Conservation (phyloP, 1,140 invertebrate species). For the Drosophila malerkotliana region DNA sequence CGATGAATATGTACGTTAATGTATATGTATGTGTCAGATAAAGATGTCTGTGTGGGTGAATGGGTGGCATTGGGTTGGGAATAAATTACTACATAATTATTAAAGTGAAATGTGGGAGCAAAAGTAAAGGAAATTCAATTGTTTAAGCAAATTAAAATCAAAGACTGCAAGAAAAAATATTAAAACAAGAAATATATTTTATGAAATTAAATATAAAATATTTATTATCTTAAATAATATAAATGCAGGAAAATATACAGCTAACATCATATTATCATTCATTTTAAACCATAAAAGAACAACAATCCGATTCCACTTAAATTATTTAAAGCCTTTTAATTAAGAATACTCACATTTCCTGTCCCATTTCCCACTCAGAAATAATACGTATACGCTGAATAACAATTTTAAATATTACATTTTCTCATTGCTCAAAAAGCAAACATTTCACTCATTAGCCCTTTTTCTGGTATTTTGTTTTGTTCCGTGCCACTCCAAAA, state of each 20-base stretch:
- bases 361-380: not conserved
- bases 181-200: not conserved
- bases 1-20: conserved; percentile 20
- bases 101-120: conserved; percentile 12
- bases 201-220: not conserved
- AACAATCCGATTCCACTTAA: not conserved
- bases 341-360: not conserved
- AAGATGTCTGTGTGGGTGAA: not conserved
- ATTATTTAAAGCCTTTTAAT: not conserved
- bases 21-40: conserved; percentile 10
- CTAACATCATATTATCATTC: not conserved
- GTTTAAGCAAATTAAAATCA: not conserved
- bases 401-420: conserved; percentile 32
- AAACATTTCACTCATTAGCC: conserved; percentile 50
- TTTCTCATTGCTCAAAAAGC: conserved; percentile 26
- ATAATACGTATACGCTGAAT: conserved; percentile 21
- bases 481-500: not conserved
- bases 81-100: conserved; percentile 56
- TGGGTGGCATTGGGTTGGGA: conserved; percentile 11
- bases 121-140: not conserved
- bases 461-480: conserved; percentile 36
- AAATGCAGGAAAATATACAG: too few species aligned
- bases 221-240: too few species aligned
- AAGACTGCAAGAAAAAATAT: not conserved
- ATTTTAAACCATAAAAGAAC: not conserved